These are phyloP conservation scores for Elgaria multicarinata DNA, from an alignment of 2,113 vertebrate species.

Conservation along the genomic window DNA sequence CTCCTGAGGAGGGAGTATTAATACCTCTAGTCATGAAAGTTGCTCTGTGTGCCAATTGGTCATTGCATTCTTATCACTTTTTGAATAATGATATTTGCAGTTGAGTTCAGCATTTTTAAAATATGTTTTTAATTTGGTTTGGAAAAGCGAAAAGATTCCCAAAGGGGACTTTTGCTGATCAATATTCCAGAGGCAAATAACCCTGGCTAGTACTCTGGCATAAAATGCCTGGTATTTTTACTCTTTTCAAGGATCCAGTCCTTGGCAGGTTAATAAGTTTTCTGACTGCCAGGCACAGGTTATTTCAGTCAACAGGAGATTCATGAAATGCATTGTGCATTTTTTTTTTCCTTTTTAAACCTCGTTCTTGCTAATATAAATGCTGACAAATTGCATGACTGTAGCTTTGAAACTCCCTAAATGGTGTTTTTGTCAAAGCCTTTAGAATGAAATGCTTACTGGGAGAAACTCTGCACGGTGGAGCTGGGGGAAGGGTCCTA, in stretches of 20 bases:
- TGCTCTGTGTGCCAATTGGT: no score
- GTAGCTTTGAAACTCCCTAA: conserved; percentile 74
- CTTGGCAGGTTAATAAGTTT: conserved; percentile 51
- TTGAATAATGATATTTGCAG: conserved; percentile 73
- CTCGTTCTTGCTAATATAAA: conserved; percentile 65
- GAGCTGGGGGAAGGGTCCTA: conserved; percentile 68
- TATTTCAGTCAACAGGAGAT: conserved; percentile 56
- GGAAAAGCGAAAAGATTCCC: conserved; percentile 69
- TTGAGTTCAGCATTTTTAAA: conserved; percentile 72
- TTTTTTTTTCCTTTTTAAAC: conserved; percentile 47
- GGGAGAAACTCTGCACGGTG: conserved; percentile 68
- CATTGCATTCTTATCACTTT: conserved; percentile 21
- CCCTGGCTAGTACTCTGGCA: conserved; percentile 51
- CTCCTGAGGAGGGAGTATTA: no score
- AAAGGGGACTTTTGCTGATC: conserved; percentile 42
- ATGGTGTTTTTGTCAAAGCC: conserved; percentile 78
- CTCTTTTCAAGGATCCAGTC: conserved; percentile 38
- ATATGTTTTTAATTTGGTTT: conserved; percentile 65
- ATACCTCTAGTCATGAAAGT: no score
- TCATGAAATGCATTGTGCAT: conserved; percentile 49
- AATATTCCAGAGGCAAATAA: conserved; percentile 52
- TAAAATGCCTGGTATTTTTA: conserved; percentile 26
- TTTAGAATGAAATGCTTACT: conserved; percentile 77
- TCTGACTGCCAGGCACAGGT: conserved; percentile 18
- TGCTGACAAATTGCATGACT: conserved; percentile 76